Conservation (phyloP, 2,113 vertebrate species). For the Mastomys coucha region DNA sequence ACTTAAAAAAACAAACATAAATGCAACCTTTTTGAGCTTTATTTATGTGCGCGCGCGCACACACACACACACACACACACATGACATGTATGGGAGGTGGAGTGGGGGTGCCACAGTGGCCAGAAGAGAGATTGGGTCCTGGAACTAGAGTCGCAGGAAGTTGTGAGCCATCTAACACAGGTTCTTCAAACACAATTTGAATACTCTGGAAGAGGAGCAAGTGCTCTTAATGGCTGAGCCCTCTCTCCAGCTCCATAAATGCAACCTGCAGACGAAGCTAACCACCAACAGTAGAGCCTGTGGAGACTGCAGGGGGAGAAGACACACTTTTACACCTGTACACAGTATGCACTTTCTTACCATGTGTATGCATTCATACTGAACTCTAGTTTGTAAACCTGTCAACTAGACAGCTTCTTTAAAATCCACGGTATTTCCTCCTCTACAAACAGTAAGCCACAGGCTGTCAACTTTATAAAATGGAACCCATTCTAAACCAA, state of each 20-base stretch:
- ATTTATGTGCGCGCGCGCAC: background rate
- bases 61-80: too few relatives aligned
- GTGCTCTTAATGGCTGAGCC: background rate
- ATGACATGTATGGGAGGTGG: background rate
- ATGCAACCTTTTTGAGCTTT: background rate
- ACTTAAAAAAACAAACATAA: background rate
- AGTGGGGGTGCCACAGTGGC: too few relatives aligned
- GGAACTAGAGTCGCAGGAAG: background rate
- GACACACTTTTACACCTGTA: background rate
- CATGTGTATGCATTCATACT: background rate
- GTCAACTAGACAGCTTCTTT: background rate
- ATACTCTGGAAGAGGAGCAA: background rate
- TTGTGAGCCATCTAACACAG: background rate
- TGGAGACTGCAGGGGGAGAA: background rate
- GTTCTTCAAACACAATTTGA: background rate
- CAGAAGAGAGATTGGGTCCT: background rate
- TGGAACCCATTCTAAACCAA: background rate
- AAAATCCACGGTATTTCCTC: slow-evolving; percentile 16
- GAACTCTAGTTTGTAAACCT: slow-evolving; percentile 20
- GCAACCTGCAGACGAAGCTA: slow-evolving; percentile 46
- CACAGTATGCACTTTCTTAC: background rate
- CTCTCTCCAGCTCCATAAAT: background rate
- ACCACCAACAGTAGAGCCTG: background rate
- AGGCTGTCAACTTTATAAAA: slow-evolving; percentile 15
- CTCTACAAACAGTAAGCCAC: background rate